Base-by-base conservation (phyloP, 2,888 invertebrate genomes). In the Drosophila pegasa region DNA sequence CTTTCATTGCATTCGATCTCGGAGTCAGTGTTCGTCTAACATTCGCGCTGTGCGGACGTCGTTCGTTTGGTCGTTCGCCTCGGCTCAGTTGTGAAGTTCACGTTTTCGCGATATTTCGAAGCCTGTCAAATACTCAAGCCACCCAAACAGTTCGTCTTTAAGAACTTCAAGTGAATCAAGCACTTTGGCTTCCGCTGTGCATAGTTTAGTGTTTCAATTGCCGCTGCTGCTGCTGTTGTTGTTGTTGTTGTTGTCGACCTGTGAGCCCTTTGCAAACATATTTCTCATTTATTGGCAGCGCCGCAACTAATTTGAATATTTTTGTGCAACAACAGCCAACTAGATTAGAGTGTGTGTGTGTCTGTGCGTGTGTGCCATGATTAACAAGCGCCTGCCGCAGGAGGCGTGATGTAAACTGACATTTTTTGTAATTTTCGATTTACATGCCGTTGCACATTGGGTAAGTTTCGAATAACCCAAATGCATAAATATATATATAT, bases 1-100 rank as follows among this genome's bases (percentile, higher is more conserved):
- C 77, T 89, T 82, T 73, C 82, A 80, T 71, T 80, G 87, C 90
- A 89, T 81, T 88, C 57, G 67, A 66, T 60, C 71, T n/a, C 43
- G 64, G 68, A 70, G 74, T 85, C 90, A 90, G 91, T 89, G 71
- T 83, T 88, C 88, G 80, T 89, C 84, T 83, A 75, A 57, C 74
- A 77, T 71, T 86, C 76, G 68, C 37, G 31, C 10, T 45, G 75
- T 55, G 58, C 70, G 85, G 85, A 70, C 59, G 75, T 55, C 22
- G 56, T 52, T 29, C 55, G 65, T 64, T 55, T 10, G 9, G 14
- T 25, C 37, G 54, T 59, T 48, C 54, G 50, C 16, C 40, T 48
- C 64, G 38, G 35, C 25, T 52, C 52, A 35, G 55, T 50, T 50
- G 51, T 48, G 16, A 41, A 57, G 37, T 50, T 45, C 56, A 43